Conservation (phyloP, 2,797 vertebrate genomes). For the Hipposideros larvatus region DNA sequence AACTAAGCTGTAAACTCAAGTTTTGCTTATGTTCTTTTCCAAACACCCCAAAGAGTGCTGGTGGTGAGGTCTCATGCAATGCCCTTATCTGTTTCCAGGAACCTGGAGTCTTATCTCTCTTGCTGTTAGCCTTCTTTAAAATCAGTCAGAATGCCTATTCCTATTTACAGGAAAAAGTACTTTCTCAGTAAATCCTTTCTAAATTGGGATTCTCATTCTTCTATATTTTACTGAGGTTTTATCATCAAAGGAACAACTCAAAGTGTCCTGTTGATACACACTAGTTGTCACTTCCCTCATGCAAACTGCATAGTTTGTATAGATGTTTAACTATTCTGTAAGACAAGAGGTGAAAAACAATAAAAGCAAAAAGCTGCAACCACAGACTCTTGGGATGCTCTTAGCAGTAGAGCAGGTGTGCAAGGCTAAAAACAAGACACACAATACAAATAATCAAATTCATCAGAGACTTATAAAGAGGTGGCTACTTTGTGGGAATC, state of each 20-base stretch:
- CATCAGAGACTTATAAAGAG: slow-evolving; percentile 63
- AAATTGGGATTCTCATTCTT: slow-evolving; percentile 15
- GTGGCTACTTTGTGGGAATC: slow-evolving; percentile 33
- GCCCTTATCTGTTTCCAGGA: background rate
- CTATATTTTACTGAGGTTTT: slow-evolving; percentile 17
- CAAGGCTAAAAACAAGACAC: slow-evolving; percentile 18
- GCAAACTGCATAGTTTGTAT: background rate
- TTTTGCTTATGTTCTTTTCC: background rate
- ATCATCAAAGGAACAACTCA: background rate
- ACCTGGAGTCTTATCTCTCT: background rate
- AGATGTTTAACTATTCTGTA: background rate
- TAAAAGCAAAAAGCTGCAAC: slow-evolving; percentile 45
- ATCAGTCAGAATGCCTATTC: background rate
- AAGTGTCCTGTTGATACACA: background rate
- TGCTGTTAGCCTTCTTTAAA: background rate
- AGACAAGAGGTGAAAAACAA: background rate
- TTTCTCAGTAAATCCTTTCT: slow-evolving; percentile 33
- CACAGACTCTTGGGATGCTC: background rate
- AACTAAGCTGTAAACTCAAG: background rate
- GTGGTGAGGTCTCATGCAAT: background rate
- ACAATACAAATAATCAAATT: slow-evolving; percentile 64
- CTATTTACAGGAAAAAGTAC: background rate
- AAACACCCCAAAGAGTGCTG: background rate
- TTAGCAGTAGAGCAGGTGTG: background rate
- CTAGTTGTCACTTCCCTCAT: background rate